Evolutionary conservation across 2,888 invertebrate genomes (phyloP).

Genomic region (Serrognathus titanus): DNA sequence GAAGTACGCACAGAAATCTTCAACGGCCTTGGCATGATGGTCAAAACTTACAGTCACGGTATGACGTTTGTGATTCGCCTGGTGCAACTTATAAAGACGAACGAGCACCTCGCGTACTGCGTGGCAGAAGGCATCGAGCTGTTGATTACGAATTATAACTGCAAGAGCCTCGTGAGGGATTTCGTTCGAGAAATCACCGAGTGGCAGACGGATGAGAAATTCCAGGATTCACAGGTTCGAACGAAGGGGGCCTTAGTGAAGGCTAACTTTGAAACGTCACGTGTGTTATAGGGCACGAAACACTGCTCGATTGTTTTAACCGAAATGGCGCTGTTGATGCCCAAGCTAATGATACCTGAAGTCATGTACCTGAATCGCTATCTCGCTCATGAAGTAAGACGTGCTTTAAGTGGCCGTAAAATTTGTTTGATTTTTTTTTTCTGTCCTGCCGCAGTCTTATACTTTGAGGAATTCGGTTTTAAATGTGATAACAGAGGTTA

Average conservation of each 20-base stretch:
- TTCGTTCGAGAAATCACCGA: slow-evolving; percentile 72
- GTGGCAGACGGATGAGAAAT: slow-evolving; percentile 57
- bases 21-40: slow-evolving; percentile 75
- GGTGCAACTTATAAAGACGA: slow-evolving; percentile 69
- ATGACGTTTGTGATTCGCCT: slow-evolving; percentile 71
- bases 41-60: slow-evolving; percentile 82
- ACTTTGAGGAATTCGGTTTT: slow-evolving; percentile 77
- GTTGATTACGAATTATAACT: slow-evolving; percentile 64
- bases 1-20: slow-evolving; percentile 66
- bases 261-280: neutral
- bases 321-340: slow-evolving; percentile 42
- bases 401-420: neutral
- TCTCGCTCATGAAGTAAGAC: slow-evolving; percentile 39
- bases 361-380: slow-evolving; percentile 41
- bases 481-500: slow-evolving; percentile 76
- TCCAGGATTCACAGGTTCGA: slow-evolving; percentile 48
- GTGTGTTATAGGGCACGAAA: slow-evolving; percentile 34
- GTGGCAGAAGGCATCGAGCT: slow-evolving; percentile 69
- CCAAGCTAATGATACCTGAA: slow-evolving; percentile 44
- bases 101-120: slow-evolving; percentile 67
- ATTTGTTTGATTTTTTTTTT: slow-evolving; percentile 6
- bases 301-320: slow-evolving; percentile 39
- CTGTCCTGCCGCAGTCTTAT: slow-evolving; percentile 53
- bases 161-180: slow-evolving; percentile 68
- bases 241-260: slow-evolving; percentile 6